Evolutionary conservation across 1,140 invertebrate genomes (phyloP), one percentile per base, ranked within the genome.

Genomic region (Cheumatopsyche charites): DNA sequence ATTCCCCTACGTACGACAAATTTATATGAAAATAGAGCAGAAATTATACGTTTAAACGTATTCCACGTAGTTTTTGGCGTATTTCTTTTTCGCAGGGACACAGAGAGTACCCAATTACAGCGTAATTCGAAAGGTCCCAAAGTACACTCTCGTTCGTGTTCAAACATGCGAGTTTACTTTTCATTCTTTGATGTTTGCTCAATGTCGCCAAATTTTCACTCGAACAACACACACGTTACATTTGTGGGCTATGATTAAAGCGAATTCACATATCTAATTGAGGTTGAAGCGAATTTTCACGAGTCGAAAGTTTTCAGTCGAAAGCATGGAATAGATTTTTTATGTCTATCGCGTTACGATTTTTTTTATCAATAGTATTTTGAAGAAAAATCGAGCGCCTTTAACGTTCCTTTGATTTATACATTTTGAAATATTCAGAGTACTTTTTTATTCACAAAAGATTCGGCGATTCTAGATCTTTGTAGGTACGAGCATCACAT

Each of bases 391-490:
- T 47, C 43, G 43, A 47, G 29, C 43, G 4, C 52, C 52, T 7
- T 58, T 58, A 58, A 26, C 52, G 21, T 58, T 58, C 52, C 52
- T 58, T 58, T 58, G 52, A 58, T 58, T 58, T 58, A 58, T 62
- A 41, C 61, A 36, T 62, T 62, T 36, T 62, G 29, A 62, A 62
- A 62, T 62, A 62, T 62, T 62, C 61, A 62, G 12, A 13, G 25
- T 9, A 26, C 43, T 62, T 12, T 15, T 62, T 41, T 62, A 62
- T 62, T 62, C 61, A 62, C 61, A 62, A 62, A 61, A 26, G 25
- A 25, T 47, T 36, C 29, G 9, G 9, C 29, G 29, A 36, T 36
- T 36, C 29, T 4, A 36, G 29, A 36, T 3, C 29, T 36, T n/a
- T n/a, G n/a, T n/a, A n/a, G 9, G 29, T 36, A 36, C 29, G 9